Percentiles rank a stretch among this genome's conserved stretches.
Evolutionary conservation across 37 sponge, comb jelly and placozoan species (phyloP).

Genomic region (Chondrilla cf. caribensis): DNA sequence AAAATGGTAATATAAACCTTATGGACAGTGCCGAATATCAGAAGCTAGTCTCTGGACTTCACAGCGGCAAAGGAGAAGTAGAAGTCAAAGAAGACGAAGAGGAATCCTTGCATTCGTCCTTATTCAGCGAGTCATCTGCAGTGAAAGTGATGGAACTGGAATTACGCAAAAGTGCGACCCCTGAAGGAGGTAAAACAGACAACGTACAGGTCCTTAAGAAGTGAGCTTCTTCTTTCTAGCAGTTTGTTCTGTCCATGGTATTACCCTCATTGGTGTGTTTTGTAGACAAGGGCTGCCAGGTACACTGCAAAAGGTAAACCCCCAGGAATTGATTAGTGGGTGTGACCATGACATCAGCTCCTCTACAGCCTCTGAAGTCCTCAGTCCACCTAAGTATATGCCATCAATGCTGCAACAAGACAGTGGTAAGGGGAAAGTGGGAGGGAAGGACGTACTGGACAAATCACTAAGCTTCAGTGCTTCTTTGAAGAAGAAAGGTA

Average conservation of each 20-base stretch:
- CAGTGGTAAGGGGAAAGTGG: not conserved
- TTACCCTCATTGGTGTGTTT: too few relatives aligned
- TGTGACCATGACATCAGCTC: too few relatives aligned
- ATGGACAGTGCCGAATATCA: not conserved
- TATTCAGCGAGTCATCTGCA: not conserved
- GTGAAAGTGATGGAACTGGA: not conserved
- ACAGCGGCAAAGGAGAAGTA: not conserved
- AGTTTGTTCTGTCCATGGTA: too few relatives aligned
- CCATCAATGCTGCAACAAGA: not conserved
- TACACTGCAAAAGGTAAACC: too few relatives aligned
- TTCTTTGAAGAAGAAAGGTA: conserved; percentile 4
- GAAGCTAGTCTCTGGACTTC: not conserved
- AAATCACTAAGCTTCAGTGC: not conserved
- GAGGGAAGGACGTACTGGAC: not conserved
- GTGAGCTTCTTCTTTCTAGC: too few relatives aligned
- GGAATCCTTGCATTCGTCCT: not conserved
- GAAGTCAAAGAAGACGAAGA: not conserved
- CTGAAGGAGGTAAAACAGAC: not conserved
- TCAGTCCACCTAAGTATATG: not conserved
- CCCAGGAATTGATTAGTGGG: too few relatives aligned
- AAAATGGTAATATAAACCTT: not conserved
- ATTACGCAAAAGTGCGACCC: not conserved
- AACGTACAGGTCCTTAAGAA: not conserved
- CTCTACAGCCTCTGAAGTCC: not conserved
- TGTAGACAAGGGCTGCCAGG: too few relatives aligned